phyloP scores from a whole-genome alignment of 2,797 vertebrate genomes.

The Gobionotothen gibberifrons region DNA sequence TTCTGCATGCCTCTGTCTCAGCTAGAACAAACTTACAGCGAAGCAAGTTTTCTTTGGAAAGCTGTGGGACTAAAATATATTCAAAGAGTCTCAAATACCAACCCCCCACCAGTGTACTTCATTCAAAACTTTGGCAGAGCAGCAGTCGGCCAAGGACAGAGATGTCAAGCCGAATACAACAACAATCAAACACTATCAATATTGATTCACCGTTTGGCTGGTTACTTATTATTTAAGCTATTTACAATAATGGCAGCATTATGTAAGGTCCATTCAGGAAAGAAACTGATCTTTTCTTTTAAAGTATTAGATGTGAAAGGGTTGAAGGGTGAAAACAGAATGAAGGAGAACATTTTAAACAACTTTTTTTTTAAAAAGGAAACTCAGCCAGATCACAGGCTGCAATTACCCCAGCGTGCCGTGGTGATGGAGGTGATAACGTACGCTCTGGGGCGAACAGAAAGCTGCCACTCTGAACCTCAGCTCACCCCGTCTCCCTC shows the following conservation, averaged over 20 bases:
- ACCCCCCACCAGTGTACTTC: not conserved
- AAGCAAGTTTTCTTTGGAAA: constrained; percentile 49
- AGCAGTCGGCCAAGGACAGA: constrained; percentile 6
- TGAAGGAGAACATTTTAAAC: constrained; percentile 58
- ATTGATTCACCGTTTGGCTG: not conserved
- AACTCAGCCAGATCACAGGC: constrained; percentile 84
- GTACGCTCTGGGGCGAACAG: constrained; percentile 55
- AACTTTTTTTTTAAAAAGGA: constrained; percentile 85
- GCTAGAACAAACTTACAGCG: constrained; percentile 28
- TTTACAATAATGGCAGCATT: constrained; percentile 34
- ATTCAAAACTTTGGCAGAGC: constrained; percentile 9
- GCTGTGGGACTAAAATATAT: constrained; percentile 17
- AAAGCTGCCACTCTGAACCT: constrained; percentile 81
- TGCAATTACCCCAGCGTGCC: constrained; percentile 92
- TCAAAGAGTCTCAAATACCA: constrained; percentile 11
- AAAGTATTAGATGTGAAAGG: constrained; percentile 42
- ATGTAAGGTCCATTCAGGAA: not conserved
- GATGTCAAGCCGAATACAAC: constrained; percentile 17
- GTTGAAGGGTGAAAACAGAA: constrained; percentile 47
- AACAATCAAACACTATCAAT: constrained; percentile 19
- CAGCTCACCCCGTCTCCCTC: constrained; percentile 59
- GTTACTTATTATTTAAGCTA: constrained; percentile 4
- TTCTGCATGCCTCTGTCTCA: constrained; percentile 9
- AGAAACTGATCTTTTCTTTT: constrained; percentile 42
- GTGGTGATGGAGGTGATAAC: constrained; percentile 91